Percentiles rank a stretch among this genome's conserved stretches.
phyloP scores from a whole-genome alignment of 2,797 vertebrate species.

The Rhabdophis nuchalis region DNA sequence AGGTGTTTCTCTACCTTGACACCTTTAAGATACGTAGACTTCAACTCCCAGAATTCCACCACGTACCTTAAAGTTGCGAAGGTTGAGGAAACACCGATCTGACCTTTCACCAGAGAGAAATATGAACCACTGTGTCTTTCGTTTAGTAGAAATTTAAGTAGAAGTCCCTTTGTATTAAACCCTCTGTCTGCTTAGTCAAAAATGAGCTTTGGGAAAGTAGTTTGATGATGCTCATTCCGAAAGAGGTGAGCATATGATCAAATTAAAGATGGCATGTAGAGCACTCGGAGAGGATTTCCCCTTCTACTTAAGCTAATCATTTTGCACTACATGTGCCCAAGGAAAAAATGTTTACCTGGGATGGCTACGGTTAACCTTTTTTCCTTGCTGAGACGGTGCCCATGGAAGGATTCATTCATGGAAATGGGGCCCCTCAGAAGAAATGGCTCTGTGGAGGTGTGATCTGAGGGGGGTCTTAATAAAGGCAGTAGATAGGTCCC shows the following conservation, averaged over 20 bases:
- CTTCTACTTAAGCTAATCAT: constrained; percentile 53
- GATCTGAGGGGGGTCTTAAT: constrained; percentile 77
- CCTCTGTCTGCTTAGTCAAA: constrained; percentile 28
- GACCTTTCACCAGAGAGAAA: constrained; percentile 40
- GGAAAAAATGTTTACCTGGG: constrained; percentile 81
- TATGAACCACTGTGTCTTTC: constrained; percentile 24
- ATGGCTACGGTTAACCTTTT: constrained; percentile 79
- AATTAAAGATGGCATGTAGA: constrained; percentile 54
- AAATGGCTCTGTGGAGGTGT: constrained; percentile 76
- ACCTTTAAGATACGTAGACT: not conserved
- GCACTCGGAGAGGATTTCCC: constrained; percentile 35
- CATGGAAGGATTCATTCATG: constrained; percentile 78
- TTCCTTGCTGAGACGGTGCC: constrained; percentile 79
- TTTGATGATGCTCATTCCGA: constrained; percentile 9
- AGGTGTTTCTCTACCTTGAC: not conserved
- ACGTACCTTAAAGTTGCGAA: not conserved
- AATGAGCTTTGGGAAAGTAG: constrained; percentile 22
- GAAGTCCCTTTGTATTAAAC: not conserved
- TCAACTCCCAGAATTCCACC: not conserved
- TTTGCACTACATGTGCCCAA: constrained; percentile 77
- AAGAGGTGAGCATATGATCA: constrained; percentile 47
- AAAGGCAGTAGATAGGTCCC: constrained; percentile 78
- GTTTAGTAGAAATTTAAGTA: fast-evolving
- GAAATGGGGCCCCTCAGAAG: constrained; percentile 77
- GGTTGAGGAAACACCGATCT: not conserved